phyloP scores from a whole-genome alignment of 2,888 invertebrate species.

The Tenthredo distinguenda region DNA sequence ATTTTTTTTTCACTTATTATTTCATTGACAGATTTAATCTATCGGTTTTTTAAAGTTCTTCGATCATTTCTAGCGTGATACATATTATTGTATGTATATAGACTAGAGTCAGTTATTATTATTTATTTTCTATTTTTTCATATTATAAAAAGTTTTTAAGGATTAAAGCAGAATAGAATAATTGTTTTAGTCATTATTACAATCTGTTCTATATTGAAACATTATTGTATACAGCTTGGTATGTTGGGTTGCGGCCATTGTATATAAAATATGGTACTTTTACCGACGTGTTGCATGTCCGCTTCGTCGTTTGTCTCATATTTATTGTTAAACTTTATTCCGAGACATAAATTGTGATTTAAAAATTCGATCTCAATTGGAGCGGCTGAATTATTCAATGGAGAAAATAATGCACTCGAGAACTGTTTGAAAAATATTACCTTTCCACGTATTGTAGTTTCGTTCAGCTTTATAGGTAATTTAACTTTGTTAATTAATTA shows the following conservation, averaged over 20 bases:
- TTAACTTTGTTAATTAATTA: not conserved
- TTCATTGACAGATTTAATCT: not conserved
- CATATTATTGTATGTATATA: not conserved
- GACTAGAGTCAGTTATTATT: not conserved
- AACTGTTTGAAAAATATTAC: not conserved
- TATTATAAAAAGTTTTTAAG: not conserved
- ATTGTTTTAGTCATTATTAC: not conserved
- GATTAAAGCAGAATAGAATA: constrained; percentile 31
- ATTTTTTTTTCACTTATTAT: not conserved
- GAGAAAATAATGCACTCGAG: not conserved
- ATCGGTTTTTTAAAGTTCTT: not conserved
- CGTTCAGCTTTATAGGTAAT: not conserved
- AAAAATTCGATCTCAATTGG: not conserved
- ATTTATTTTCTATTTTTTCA: not conserved
- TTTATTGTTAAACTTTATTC: not conserved
- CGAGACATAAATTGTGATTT: not conserved
- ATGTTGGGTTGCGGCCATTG: constrained; percentile 46
- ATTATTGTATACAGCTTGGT: constrained; percentile 45
- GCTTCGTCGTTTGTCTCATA: constrained; percentile 11
- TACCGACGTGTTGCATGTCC: constrained; percentile 11
- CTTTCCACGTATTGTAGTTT: not conserved
- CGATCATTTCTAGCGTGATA: too few species aligned
- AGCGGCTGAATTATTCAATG: not conserved
- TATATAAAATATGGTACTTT: constrained; percentile 19
- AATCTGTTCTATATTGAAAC: constrained; percentile 29